These are phyloP conservation scores for Ascidia mentula DNA, from an alignment of 23 tunicate species.

Conservation along the genomic window DNA sequence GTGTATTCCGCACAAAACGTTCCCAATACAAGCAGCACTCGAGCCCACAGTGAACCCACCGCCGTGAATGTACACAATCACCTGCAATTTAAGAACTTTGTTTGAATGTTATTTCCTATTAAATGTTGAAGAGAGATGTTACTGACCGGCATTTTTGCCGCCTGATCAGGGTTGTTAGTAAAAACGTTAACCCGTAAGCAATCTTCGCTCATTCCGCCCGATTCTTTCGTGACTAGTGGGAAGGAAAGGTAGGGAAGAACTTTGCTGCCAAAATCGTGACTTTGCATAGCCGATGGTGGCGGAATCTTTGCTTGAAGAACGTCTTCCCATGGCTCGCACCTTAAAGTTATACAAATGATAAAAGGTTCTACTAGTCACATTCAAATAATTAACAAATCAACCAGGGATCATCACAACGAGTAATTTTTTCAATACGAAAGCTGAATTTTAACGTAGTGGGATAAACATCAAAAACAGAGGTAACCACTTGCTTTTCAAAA, in stretches of 20 bases:
- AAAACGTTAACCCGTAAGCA: neutral
- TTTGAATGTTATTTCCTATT: too few relatives aligned
- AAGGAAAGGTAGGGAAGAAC: conserved; percentile 5
- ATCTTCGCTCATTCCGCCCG: conserved; percentile 4
- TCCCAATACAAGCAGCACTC: conserved; percentile 14
- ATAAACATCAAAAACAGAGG: too few relatives aligned
- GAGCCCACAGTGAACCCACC: conserved; percentile 36
- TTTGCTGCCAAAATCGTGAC: neutral
- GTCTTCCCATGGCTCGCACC: neutral
- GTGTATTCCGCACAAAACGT: conserved; percentile 15
- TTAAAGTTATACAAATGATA: too few relatives aligned
- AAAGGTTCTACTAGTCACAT: too few relatives aligned
- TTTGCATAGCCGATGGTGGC: neutral
- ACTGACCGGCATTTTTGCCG: neutral
- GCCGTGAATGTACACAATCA: conserved; percentile 34
- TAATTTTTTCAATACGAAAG: too few relatives aligned
- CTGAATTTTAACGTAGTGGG: too few relatives aligned
- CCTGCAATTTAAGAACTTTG: conserved; percentile 18
- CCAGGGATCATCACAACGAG: too few relatives aligned
- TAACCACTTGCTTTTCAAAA: too few relatives aligned
- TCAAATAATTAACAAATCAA: too few relatives aligned
- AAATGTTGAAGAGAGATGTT: too few relatives aligned
- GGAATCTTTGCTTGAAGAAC: neutral
- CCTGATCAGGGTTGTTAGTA: neutral
- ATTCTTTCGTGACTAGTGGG: neutral